Evolutionary conservation across 2,888 invertebrate genomes (phyloP).

Genomic region (Callosobruchus maculatus): DNA sequence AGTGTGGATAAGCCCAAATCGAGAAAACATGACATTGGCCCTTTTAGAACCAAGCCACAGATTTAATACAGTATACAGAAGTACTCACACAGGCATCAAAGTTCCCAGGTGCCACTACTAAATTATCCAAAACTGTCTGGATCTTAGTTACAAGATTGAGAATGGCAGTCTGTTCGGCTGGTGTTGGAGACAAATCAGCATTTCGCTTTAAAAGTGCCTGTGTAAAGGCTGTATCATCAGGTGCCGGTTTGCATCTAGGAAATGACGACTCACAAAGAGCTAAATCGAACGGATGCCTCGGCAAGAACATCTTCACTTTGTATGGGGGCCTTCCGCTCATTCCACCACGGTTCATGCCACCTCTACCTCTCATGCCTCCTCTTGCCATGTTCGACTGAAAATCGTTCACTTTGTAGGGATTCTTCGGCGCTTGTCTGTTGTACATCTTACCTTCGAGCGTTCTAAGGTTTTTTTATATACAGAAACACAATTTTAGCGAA

Average conservation of each 20-base stretch:
- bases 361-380: conserved; percentile 64
- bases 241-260: conserved; percentile 74
- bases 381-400: conserved; percentile 59
- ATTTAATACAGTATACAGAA: no score
- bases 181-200: conserved; percentile 84
- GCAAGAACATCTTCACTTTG: conserved; percentile 62
- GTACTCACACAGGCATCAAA: conserved; percentile 92
- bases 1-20: no score
- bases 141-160: conserved; percentile 92
- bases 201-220: conserved; percentile 90
- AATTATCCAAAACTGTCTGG: conserved; percentile 89
- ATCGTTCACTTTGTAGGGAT: background rate
- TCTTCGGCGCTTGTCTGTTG: background rate
- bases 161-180: conserved; percentile 88
- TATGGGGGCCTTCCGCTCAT: conserved; percentile 64
- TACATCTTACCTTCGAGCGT: background rate
- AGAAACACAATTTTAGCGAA: background rate
- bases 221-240: conserved; percentile 83
- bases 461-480: background rate
- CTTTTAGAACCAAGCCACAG: no score
- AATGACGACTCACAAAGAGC: conserved; percentile 86
- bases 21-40: no score
- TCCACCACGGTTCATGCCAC: conserved; percentile 57
- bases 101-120: conserved; percentile 89
- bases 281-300: conserved; percentile 82